These are phyloP conservation scores for Philypnodon macrostomus DNA, from an alignment of 2,797 vertebrate genomes.

Conservation along the genomic window DNA sequence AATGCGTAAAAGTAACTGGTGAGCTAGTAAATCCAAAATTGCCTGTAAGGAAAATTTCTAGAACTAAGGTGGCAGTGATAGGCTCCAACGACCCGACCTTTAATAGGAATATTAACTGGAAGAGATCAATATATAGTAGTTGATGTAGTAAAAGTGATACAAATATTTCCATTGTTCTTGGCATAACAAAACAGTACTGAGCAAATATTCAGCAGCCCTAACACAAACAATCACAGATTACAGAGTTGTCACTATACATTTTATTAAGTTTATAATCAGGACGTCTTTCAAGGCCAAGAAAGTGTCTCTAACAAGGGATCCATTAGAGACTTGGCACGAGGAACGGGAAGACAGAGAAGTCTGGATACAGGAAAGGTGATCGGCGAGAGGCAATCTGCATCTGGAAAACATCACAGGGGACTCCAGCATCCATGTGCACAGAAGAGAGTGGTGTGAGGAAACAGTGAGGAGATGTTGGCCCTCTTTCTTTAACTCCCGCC, in stretches of 20 bases:
- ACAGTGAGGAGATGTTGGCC: constrained; percentile 45
- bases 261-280: constrained; percentile 31
- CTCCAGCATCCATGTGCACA: constrained; percentile 68
- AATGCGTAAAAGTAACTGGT: too few relatives aligned
- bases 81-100: too few relatives aligned
- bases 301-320: constrained; percentile 65
- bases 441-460: constrained; percentile 54
- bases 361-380: constrained; percentile 44
- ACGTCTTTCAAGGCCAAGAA: constrained; percentile 58
- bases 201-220: too few relatives aligned
- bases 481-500: not conserved
- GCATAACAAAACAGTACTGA: too few relatives aligned
- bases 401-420: constrained; percentile 77
- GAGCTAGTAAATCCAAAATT: too few relatives aligned
- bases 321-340: constrained; percentile 32
- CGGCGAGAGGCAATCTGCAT: constrained; percentile 63
- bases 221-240: too few relatives aligned
- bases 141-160: too few relatives aligned
- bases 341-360: constrained; percentile 27
- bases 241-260: not conserved
- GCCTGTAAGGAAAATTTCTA: too few relatives aligned
- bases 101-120: too few relatives aligned
- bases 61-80: not conserved
- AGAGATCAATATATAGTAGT: too few relatives aligned
- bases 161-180: too few relatives aligned